These are phyloP conservation scores for Netelia melanura DNA, from an alignment of 2,888 invertebrate species.

Conservation along the genomic window DNA sequence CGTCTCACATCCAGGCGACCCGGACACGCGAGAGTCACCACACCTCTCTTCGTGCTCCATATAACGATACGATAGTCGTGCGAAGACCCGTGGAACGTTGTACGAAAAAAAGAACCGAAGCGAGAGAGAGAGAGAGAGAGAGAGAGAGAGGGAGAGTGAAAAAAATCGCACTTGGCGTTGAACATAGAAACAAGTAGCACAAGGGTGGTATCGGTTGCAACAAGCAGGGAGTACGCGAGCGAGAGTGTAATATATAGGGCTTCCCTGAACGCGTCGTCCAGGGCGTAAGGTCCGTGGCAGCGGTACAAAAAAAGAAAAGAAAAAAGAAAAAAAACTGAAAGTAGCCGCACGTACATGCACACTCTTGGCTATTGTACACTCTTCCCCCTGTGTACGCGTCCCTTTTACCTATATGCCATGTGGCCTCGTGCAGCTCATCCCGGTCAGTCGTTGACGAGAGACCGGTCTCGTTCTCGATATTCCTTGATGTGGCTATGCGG, in stretches of 20 bases:
- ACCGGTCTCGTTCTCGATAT: slow-evolving; percentile 45
- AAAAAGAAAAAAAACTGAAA: neutral
- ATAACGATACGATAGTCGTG: slow-evolving; percentile 66
- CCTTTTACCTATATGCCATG: slow-evolving; percentile 51
- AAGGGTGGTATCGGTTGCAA: slow-evolving; percentile 77
- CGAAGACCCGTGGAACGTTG: slow-evolving; percentile 65
- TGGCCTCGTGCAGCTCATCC: slow-evolving; percentile 72
- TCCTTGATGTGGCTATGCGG: slow-evolving; percentile 55
- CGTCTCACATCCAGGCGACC: slow-evolving; percentile 43
- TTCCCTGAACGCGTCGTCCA: slow-evolving; percentile 71
- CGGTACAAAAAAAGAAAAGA: slow-evolving; percentile 23
- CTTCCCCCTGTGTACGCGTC: slow-evolving; percentile 40
- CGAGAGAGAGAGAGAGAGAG: neutral
- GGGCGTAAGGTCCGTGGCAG: slow-evolving; percentile 46
- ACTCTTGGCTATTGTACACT: slow-evolving; percentile 72
- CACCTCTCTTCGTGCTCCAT: slow-evolving; percentile 17
- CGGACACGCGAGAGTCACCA: slow-evolving; percentile 46
- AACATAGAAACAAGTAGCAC: slow-evolving; percentile 47
- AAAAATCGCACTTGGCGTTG: slow-evolving; percentile 63
- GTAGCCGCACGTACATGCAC: slow-evolving; percentile 49
- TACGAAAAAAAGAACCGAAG: slow-evolving; percentile 23
- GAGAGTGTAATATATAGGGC: slow-evolving; percentile 70
- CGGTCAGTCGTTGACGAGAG: slow-evolving; percentile 37
- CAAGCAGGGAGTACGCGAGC: slow-evolving; percentile 65
- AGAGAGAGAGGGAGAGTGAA: slow-evolving; percentile 3